These are phyloP conservation scores for Abramis brama DNA, from an alignment of 2,113 vertebrate species.

Conservation along the genomic window DNA sequence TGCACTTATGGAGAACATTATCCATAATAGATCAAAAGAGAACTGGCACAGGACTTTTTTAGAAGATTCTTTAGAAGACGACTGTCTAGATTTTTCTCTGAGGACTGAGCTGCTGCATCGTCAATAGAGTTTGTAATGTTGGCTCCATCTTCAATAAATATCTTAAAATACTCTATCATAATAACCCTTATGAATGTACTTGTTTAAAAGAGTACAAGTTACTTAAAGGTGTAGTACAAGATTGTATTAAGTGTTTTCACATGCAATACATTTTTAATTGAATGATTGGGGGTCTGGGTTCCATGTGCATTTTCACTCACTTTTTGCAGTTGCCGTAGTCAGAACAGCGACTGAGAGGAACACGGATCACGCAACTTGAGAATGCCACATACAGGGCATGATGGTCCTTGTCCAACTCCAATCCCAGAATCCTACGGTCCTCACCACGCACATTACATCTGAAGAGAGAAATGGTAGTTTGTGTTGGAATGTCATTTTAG, in stretches of 20 bases:
- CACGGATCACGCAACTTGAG: slow-evolving; percentile 82
- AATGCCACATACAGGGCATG: slow-evolving; percentile 88
- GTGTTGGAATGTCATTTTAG: not conserved
- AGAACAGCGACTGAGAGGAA: slow-evolving; percentile 85
- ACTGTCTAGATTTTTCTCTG: slow-evolving; percentile 6
- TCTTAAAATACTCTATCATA: not conserved
- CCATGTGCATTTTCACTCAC: slow-evolving; percentile 70
- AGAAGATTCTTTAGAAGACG: slow-evolving; percentile 2
- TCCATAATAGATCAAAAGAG: slow-evolving; percentile 42
- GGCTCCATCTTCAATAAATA: slow-evolving; percentile 6
- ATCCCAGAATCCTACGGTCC: slow-evolving; percentile 78
- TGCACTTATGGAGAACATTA: slow-evolving; percentile 13
- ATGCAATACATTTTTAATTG: not conserved
- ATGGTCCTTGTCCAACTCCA: slow-evolving; percentile 85
- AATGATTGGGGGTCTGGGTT: not conserved
- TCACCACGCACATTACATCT: slow-evolving; percentile 83
- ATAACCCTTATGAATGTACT: not conserved
- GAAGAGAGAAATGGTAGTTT: slow-evolving; percentile 13
- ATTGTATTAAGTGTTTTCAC: not conserved
- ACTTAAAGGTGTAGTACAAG: not conserved
- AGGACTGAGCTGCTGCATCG: not conserved
- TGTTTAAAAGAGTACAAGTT: not conserved
- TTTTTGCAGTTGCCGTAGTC: slow-evolving; percentile 80
- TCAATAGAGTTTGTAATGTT: not conserved
- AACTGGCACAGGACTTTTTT: slow-evolving; percentile 28